A percentile compares a stretch with the other conserved stretches of the same genome.
These are phyloP conservation scores for Dicyrtoma fusca DNA, from an alignment of 2,888 invertebrate species.

Conservation along the genomic window DNA sequence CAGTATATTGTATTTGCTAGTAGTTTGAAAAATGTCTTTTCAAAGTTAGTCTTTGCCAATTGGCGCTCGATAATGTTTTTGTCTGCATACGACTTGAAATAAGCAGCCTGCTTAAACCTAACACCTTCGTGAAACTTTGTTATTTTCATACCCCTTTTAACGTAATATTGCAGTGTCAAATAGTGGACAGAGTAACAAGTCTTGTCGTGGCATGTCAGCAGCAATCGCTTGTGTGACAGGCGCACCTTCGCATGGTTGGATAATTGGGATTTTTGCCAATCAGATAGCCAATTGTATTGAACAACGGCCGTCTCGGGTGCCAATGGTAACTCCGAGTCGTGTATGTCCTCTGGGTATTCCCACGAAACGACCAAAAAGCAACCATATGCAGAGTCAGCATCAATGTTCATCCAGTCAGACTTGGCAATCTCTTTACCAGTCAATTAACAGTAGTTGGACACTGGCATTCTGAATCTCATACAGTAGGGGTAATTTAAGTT, in stretches of 20 bases:
- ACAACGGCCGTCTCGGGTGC: not conserved
- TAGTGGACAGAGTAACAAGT: not conserved
- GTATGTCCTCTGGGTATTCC: not conserved
- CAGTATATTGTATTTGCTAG: not conserved
- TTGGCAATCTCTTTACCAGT: too few species aligned
- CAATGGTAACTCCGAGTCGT: not conserved
- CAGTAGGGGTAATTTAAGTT: too few species aligned
- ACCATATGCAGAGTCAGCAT: too few species aligned
- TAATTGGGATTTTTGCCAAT: not conserved
- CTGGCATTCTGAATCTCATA: too few species aligned
- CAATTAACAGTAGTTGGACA: too few species aligned
- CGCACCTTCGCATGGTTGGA: too few species aligned
- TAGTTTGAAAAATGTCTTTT: not conserved
- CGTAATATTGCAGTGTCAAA: not conserved
- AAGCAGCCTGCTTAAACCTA: not conserved
- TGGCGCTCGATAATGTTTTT: not conserved
- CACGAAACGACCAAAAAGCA: too few species aligned
- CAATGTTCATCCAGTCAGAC: too few species aligned
- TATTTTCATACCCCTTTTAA: not conserved
- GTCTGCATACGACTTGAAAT: not conserved
- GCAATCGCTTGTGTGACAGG: not conserved
- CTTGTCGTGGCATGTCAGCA: slow-evolving; percentile 2
- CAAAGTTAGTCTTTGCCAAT: not conserved
- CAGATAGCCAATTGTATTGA: not conserved
- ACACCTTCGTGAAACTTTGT: not conserved